These are phyloP conservation scores for Pluvialis apricaria DNA, from an alignment of 2,113 vertebrate species.

Conservation along the genomic window DNA sequence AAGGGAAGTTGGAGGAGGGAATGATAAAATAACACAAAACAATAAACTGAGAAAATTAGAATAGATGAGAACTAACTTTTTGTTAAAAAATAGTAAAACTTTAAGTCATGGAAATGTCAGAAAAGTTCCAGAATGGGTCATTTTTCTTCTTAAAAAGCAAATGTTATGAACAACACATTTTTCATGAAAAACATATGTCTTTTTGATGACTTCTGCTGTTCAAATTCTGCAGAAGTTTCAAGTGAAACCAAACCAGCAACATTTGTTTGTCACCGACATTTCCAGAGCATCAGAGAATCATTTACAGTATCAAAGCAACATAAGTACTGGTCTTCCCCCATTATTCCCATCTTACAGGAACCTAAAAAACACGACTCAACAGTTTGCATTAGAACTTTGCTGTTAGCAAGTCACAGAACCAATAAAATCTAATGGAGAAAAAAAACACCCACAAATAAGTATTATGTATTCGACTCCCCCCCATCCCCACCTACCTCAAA, in stretches of 20 bases:
- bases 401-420: background rate
- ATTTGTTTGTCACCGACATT: background rate
- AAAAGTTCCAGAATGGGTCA: background rate
- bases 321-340: background rate
- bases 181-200: background rate
- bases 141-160: background rate
- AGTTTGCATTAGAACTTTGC: background rate
- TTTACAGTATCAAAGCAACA: background rate
- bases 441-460: background rate
- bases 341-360: background rate
- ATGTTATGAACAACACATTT: background rate
- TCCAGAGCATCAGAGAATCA: background rate
- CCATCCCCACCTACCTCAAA: background rate
- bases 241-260: background rate
- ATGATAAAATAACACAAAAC: background rate
- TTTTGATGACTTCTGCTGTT: background rate
- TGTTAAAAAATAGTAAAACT: background rate
- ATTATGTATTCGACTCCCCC: background rate
- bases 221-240: slow-evolving; percentile 4
- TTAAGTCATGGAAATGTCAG: background rate
- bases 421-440: background rate
- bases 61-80: background rate
- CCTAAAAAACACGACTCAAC: background rate
- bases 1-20: background rate
- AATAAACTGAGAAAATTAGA: background rate